Evolutionary conservation across 2,888 invertebrate genomes (phyloP), one percentile per base, ranked within the genome.

Genomic region (Gisinianus flammeolus): DNA sequence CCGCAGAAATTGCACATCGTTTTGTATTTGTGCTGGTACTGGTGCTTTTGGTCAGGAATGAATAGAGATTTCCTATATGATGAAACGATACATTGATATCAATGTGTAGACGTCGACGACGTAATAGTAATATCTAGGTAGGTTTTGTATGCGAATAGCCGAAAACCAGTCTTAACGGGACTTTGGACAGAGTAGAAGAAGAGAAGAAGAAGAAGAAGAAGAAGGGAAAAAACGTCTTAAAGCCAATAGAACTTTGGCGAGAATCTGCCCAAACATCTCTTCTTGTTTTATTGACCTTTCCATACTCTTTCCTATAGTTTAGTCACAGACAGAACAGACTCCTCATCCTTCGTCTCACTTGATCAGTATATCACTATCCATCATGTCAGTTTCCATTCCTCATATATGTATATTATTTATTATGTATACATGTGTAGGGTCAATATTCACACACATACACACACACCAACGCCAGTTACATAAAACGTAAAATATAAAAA

Each of bases 91-190:
- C 8, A 44, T n/a, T n/a, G n/a, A n/a, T n/a, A n/a, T n/a, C n/a
- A n/a, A 19, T 4, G 44, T 2, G 19, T 6, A 44, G 44, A 4
- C 16, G 3, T 16, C 8, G 19, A n/a, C n/a, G 44, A 44, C 35
- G 35, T 35, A 35, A 35, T 35, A 19, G 44, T 44, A 44, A 44
- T 44, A 44, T 64, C 26, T 64, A 64, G 64, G 26, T 22, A 58
- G 58, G 10, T 2, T 19, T n/a, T n/a, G 67, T 33, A 31, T 30
- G n/a, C n/a, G 68, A 35, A 44, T 10, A 30, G 52, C 44, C 30
- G 64, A 71, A 58, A 74, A 74, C 73, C 73, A 74, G 73, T 74
- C 73, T 74, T 74, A 74, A 74, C 73, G 73, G 73, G 72, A 72
- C n/a, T 67, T 30, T 24, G 16, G 12, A 16, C 3, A 26, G 64